Evolutionary conservation across 2,113 vertebrate genomes (phyloP).

Genomic region (Lasiurus cinereus): DNA sequence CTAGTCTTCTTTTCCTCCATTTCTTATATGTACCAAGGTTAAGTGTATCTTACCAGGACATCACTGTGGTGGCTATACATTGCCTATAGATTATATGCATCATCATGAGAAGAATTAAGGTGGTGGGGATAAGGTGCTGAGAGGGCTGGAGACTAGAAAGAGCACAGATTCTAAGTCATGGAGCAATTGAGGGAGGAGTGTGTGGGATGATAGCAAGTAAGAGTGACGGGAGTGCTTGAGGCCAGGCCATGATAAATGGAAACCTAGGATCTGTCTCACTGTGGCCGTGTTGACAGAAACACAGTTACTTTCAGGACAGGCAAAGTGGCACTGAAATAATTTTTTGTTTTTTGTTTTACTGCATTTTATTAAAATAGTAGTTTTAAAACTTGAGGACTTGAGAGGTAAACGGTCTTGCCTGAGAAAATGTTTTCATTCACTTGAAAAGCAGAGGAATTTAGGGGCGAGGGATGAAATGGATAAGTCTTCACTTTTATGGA

Average conservation of each 20-base stretch:
- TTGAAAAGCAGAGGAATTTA: not conserved
- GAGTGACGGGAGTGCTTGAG: not conserved
- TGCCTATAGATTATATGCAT: not conserved
- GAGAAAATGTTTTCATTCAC: not conserved
- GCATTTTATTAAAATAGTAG: not conserved
- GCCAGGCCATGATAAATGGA: not conserved
- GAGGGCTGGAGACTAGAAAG: not conserved
- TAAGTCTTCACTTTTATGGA: not conserved
- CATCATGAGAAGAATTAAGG: not conserved
- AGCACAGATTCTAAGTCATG: not conserved
- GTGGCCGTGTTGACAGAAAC: not conserved
- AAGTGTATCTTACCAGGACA: not conserved
- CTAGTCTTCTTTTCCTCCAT: not conserved
- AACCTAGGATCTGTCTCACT: not conserved
- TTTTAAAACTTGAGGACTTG: conserved; percentile 5
- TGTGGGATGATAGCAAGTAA: not conserved
- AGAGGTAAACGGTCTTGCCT: not conserved
- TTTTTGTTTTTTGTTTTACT: not conserved
- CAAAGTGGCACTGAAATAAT: not conserved
- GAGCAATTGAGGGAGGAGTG: not conserved
- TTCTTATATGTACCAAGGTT: not conserved
- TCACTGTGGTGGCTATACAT: not conserved
- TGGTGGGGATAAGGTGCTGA: too few relatives aligned
- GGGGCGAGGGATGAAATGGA: not conserved
- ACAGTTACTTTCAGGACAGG: not conserved